Evolutionary conservation across 2,113 vertebrate species (phyloP).

Genomic region (Chloropsis hardwickii): DNA sequence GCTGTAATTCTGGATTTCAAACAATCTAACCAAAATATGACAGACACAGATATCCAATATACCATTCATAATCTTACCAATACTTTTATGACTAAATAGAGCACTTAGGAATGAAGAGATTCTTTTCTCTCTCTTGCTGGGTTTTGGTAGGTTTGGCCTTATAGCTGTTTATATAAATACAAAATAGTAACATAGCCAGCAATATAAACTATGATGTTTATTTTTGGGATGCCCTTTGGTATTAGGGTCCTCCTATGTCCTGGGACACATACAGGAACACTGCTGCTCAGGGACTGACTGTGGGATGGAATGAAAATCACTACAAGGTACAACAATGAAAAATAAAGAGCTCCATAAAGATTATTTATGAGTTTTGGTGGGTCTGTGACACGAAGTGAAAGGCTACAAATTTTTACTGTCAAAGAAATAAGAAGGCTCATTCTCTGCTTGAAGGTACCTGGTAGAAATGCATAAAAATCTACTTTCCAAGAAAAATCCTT

Average conservation of each 20-base stretch:
- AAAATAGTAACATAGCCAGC: neutral
- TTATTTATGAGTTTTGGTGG: neutral
- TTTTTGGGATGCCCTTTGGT: neutral
- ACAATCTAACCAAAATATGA: neutral
- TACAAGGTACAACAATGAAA: neutral
- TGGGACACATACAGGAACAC: neutral
- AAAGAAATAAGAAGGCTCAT: neutral
- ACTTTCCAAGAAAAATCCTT: neutral
- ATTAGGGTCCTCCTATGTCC: accelerated
- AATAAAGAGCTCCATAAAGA: neutral
- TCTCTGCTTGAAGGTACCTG: neutral
- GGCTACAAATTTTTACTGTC: neutral
- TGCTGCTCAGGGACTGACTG: neutral
- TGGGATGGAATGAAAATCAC: neutral
- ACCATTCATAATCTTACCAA: neutral
- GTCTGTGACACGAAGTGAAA: neutral
- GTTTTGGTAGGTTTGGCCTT: neutral
- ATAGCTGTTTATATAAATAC: neutral
- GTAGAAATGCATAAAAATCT: neutral
- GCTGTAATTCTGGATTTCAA: neutral
- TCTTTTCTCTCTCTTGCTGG: neutral
- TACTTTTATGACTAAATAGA: neutral
- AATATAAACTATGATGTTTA: neutral
- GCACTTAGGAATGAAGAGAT: neutral
- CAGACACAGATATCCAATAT: neutral